Evolutionary conservation across 2,888 invertebrate genomes (phyloP), one percentile per base, ranked within the genome.

Genomic region (Bugulina stolonifera): DNA sequence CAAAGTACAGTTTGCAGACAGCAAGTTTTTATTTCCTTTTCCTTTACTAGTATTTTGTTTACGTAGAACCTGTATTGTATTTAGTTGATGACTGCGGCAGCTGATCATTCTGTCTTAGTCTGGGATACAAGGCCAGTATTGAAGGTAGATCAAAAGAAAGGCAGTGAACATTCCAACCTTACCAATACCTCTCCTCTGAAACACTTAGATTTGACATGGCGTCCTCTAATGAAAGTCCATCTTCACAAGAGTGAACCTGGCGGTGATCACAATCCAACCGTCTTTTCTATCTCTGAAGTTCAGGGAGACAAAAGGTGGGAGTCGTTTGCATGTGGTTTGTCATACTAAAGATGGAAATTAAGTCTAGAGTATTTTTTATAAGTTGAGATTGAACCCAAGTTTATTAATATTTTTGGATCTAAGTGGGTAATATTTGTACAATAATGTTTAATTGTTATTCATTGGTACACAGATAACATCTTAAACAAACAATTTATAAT

Each of bases 171-270:
- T 23, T 43, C 70, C 35, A 54, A 54, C 54, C 23, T 54, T 23
- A 32, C 27, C 10, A 54, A 10, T n/a, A n/a, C 70, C 25, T 77
- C 79, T 58, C 82, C 83, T 57, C 84, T 83, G 77, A 81, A 80
- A 77, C 81, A 83, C 73, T 76, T 85, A 32, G 83, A 84, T 74
- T 79, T 84, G 27, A 76, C 77, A 3, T 85, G 85, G 85, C 83
- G 82, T 77, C 85, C 85, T 18, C 76, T 79, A 72, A 78, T 84
- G 14, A 82, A 78, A 78, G 82, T 82, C 72, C 55, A 73, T 69
- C 75, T 84, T 52, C 79, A 77, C 64, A 84, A 83, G 74, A 80
- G 83, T 14, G 85, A 84, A 72, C 81, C 83, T 1, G 84, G 84
- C 3, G 83, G 82, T 58, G 83, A 84, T 75, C 83, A 83, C 76